A percentile compares a stretch with the other conserved stretches of the same genome.
Evolutionary conservation across 2,113 vertebrate genomes (phyloP).

Genomic region (Nansenia antarctica): DNA sequence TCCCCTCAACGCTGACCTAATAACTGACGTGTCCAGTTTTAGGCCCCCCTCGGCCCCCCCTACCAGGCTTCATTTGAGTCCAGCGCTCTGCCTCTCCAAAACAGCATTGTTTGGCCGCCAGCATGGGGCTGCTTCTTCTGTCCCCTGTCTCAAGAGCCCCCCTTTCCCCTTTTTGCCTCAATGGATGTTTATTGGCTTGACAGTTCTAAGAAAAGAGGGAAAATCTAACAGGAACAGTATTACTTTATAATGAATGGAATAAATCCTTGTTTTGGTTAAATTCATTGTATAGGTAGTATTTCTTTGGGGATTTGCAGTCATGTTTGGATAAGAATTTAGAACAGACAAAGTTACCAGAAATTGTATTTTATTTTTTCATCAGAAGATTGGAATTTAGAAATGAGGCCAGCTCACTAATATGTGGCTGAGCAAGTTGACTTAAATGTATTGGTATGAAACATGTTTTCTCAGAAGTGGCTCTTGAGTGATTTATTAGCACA

Average conservation of each 20-base stretch:
- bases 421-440: too few relatives aligned
- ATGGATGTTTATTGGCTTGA: slow-evolving; percentile 65
- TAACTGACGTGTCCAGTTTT: slow-evolving; percentile 74
- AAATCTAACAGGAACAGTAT: slow-evolving; percentile 61
- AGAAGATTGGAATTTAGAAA: not conserved
- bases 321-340: slow-evolving; percentile 40
- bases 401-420: slow-evolving; percentile 8
- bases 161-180: slow-evolving; percentile 61
- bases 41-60: slow-evolving; percentile 33
- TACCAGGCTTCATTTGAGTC: slow-evolving; percentile 66
- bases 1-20: slow-evolving; percentile 58
- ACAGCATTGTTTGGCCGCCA: slow-evolving; percentile 75
- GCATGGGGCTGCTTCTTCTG: slow-evolving; percentile 72
- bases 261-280: slow-evolving; percentile 3
- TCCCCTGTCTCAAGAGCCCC: slow-evolving; percentile 46
- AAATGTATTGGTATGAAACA: slow-evolving; percentile 27
- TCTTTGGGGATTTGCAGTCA: not conserved
- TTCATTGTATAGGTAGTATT: not conserved
- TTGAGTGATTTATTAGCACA: not conserved
- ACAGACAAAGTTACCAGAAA: slow-evolving; percentile 2
- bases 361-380: slow-evolving; percentile 8
- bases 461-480: slow-evolving; percentile 10
- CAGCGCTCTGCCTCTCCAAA: slow-evolving; percentile 60
- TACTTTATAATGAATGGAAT: slow-evolving; percentile 42
- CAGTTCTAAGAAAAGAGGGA: slow-evolving; percentile 66